Percentiles rank a stretch among this genome's conserved stretches.
These are phyloP conservation scores for Silurus lanzhouensis DNA, from an alignment of 2,797 vertebrate genomes.

Conservation along the genomic window DNA sequence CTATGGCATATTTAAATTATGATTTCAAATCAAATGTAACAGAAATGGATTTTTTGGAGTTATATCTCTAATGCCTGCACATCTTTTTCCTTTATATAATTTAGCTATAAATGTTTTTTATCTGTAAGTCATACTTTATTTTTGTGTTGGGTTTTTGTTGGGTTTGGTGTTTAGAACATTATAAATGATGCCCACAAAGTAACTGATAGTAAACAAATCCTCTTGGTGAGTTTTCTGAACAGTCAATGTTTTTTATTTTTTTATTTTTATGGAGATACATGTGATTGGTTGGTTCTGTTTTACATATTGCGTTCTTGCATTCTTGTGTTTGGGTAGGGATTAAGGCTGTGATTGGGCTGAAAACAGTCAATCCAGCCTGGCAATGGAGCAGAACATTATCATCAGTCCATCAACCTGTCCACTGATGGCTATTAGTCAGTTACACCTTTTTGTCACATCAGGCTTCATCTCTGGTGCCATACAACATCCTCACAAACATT, in stretches of 20 bases:
- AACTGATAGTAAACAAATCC: background rate
- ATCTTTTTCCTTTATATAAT: background rate
- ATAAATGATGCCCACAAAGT: background rate
- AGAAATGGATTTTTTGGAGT: background rate
- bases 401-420: constrained; percentile 32
- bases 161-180: background rate
- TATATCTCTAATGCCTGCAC: background rate
- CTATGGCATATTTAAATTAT: background rate
- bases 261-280: constrained; percentile 9
- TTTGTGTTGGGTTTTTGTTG: background rate
- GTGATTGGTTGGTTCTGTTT: constrained; percentile 10
- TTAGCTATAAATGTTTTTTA: background rate
- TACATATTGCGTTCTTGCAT: background rate
- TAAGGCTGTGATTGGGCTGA: constrained; percentile 20
- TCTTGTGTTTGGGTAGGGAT: constrained; percentile 5
- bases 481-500: constrained; percentile 68
- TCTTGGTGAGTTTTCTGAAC: background rate
- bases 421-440: constrained; percentile 32
- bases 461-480: constrained; percentile 45
- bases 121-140: background rate
- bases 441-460: constrained; percentile 30
- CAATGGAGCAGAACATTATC: constrained; percentile 28
- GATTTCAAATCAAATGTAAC: background rate
- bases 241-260: background rate
- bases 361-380: constrained; percentile 27